Base-by-base conservation (phyloP, 2,797 vertebrate genomes). In the Coreius guichenoti region DNA sequence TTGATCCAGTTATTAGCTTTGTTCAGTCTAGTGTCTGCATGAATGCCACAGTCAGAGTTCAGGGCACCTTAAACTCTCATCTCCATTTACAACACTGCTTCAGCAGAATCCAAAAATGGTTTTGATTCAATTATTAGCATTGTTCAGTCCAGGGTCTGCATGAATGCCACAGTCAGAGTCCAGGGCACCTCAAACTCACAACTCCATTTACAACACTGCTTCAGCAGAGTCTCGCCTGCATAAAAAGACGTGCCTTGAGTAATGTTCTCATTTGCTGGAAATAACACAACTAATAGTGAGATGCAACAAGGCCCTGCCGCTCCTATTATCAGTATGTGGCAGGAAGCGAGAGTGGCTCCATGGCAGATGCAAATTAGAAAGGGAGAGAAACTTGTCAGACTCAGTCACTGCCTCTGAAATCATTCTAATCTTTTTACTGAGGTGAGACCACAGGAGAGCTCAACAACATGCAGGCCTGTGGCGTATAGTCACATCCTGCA, bases 181-280 rank as follows among this genome's bases (percentile, higher is more conserved):
- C 74, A 58, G 72, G 8, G 43, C 78, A 54, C 43, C 54, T 63
- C 29, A 75, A 61, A 74, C 86, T 70, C 88, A 78, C 43, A 75
- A 47, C 63, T 87, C 77, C 81, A 81, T 85, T 88, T 85, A 49
- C 33, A 82, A 84, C 61, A 39, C 69, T 12, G 61, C 26, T 87
- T 83, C 68, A 72, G 76, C 67, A 63, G 67, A 73, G 49, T 47
- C 54, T 72, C 9, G 6, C 75, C 84, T 82, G 74, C 61, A 74
- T 82, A 83, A 87, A 69, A 81, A 87, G 86, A 89, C 83, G 68
- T 86, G 29, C 58, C 80, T 68, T 80, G 80, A 89, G 82, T 87
- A 84, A 80, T 78, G 33, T 81, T 83, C 86, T 87, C 84, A 88
- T 83, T 72, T 84, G 72, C 58, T 80, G 61, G 78, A 84, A 82